These are phyloP conservation scores for Cylindroiulus punctatus DNA, from an alignment of 2,888 invertebrate species.

Conservation along the genomic window DNA sequence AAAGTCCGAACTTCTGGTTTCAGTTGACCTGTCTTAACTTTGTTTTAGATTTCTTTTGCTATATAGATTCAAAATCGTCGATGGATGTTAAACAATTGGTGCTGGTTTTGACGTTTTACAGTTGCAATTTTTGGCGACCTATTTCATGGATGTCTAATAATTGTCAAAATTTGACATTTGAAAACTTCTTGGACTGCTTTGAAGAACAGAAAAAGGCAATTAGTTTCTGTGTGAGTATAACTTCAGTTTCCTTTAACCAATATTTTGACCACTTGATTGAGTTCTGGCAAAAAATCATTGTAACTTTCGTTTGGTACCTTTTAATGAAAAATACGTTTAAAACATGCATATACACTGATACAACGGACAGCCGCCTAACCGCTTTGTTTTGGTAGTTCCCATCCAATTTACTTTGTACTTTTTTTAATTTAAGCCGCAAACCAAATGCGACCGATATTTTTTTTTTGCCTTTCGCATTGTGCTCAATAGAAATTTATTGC, in stretches of 20 bases:
- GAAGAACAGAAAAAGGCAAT: not conserved
- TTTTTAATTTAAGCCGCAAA: not conserved
- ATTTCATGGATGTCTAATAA: not conserved
- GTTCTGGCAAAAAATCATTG: no score
- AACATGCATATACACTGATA: constrained; percentile 29
- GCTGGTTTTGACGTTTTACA: no score
- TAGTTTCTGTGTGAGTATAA: not conserved
- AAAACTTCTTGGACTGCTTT: not conserved
- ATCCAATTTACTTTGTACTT: constrained; percentile 34
- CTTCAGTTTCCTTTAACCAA: no score
- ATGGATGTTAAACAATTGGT: no score
- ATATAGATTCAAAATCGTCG: no score
- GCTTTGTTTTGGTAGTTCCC: constrained; percentile 2
- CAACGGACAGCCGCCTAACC: not conserved
- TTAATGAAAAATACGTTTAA: not conserved
- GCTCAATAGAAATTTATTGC: constrained; percentile 13
- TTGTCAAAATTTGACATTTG: not conserved
- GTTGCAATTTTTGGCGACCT: not conserved
- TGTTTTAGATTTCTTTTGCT: no score
- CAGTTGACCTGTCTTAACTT: no score
- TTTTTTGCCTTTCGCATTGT: not conserved
- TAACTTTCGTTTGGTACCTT: not conserved
- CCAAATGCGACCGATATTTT: not conserved
- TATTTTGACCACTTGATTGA: no score
- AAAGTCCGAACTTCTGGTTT: no score